Conservation (phyloP, 2,797 vertebrate species). For the Toxotes lorentzi region DNA sequence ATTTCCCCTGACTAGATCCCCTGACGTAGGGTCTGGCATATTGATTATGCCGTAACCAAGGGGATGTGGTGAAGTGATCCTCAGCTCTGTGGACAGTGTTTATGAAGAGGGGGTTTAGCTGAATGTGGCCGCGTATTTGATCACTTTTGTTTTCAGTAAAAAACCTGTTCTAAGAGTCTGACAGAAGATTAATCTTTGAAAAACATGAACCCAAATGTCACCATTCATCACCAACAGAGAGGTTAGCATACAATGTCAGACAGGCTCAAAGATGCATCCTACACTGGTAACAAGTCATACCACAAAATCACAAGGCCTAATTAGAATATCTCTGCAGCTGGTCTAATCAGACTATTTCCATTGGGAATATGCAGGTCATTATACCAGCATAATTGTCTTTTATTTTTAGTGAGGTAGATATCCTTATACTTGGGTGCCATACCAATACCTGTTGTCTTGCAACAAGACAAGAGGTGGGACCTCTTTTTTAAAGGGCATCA, state of each 20-base stretch:
- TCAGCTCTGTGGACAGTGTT: conserved; percentile 18
- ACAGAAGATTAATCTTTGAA: conserved; percentile 1
- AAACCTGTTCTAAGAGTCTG: background rate
- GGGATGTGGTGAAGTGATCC: conserved; percentile 51
- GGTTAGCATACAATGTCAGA: background rate
- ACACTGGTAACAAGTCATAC: conserved; percentile 51
- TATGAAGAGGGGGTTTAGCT: conserved; percentile 4
- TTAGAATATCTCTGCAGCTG: conserved; percentile 80
- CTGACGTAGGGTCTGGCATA: conserved; percentile 31
- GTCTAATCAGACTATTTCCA: conserved; percentile 84
- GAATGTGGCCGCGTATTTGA: conserved; percentile 12
- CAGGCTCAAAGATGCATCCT: conserved; percentile 21
- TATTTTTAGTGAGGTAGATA: conserved; percentile 86
- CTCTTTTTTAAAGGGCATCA: background rate
- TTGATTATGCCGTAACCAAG: conserved; percentile 70
- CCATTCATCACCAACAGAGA: background rate
- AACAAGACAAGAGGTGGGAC: conserved; percentile 18
- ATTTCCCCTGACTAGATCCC: conserved; percentile 29
- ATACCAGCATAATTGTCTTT: conserved; percentile 85
- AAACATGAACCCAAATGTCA: background rate
- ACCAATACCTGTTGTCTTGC: conserved; percentile 51
- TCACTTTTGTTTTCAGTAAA: background rate
- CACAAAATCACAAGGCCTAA: conserved; percentile 72
- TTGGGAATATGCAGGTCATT: conserved; percentile 83
- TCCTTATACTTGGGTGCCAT: conserved; percentile 65